A percentile compares a stretch with the other conserved stretches of the same genome.
Conservation (phyloP, 1,140 invertebrate genomes). For the Spodoptera frugiperda region DNA sequence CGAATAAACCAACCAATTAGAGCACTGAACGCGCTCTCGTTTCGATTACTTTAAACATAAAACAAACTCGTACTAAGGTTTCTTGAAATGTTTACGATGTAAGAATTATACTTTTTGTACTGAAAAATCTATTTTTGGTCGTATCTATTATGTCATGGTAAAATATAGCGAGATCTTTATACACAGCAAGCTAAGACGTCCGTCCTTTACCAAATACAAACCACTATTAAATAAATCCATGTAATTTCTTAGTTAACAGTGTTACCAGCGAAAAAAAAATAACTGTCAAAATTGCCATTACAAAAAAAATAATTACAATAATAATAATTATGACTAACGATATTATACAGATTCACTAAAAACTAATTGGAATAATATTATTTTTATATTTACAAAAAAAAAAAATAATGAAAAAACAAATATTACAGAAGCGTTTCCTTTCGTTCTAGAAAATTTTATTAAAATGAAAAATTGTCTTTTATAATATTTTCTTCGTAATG, state of each 20-base stretch:
- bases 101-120: too few species aligned
- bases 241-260: neutral
- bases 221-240: conserved; percentile 12
- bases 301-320: conserved; percentile 66
- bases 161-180: neutral
- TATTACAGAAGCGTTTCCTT: conserved; percentile 38
- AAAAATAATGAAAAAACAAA: conserved; percentile 47
- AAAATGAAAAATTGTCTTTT: conserved; percentile 68
- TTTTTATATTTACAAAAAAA: conserved; percentile 77
- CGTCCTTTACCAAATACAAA: neutral
- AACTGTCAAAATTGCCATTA: conserved; percentile 39
- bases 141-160: neutral
- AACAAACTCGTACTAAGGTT: too few species aligned
- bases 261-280: neutral
- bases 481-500: conserved; percentile 36
- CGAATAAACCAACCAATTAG: too few species aligned
- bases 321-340: conserved; percentile 67
- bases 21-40: too few species aligned
- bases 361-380: conserved; percentile 76
- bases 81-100: too few species aligned
- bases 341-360: conserved; percentile 79
- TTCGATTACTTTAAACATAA: too few species aligned
- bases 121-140: neutral
- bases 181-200: conserved; percentile 14
- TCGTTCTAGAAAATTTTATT: conserved; percentile 23